A percentile compares a stretch with the other conserved stretches of the same genome.
Conservation (phyloP, 1,140 invertebrate genomes). For the Neodiprion virginianus region DNA sequence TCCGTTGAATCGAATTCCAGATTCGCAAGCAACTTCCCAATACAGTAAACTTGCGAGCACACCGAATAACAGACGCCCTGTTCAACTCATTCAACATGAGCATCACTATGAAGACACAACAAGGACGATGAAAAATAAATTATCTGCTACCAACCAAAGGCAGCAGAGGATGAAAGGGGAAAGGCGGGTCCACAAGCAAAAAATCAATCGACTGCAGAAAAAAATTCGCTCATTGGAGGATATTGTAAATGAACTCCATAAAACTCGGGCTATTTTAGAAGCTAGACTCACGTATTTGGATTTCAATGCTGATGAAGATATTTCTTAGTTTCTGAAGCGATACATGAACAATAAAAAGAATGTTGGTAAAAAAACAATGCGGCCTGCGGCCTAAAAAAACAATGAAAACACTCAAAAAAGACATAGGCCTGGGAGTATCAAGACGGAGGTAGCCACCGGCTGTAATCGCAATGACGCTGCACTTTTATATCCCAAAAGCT, state of each 20-base stretch:
- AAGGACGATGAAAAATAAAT: neutral
- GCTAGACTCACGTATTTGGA: neutral
- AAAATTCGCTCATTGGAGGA: too few relatives aligned
- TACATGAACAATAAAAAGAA: neutral
- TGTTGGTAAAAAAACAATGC: neutral
- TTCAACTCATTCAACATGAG: neutral
- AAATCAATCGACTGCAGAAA: too few relatives aligned
- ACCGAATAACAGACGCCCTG: neutral
- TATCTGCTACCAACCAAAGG: neutral
- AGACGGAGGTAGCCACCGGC: slow-evolving; percentile 9
- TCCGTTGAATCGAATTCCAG: neutral
- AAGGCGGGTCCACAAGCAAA: too few relatives aligned
- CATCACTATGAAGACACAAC: neutral
- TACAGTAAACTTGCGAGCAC: neutral
- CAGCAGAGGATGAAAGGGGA: too few relatives aligned
- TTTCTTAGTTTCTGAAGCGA: neutral
- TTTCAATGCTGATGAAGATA: neutral
- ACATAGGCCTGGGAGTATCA: neutral
- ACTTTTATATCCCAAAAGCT: slow-evolving; percentile 46
- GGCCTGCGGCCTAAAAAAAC: neutral
- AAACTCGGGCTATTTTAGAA: too few relatives aligned
- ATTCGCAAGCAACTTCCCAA: neutral
- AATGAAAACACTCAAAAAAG: neutral
- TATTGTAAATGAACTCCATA: too few relatives aligned
- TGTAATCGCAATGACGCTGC: slow-evolving; percentile 43